A percentile compares a stretch with the other conserved stretches of the same genome.
These are phyloP conservation scores for Pygmarrhopalites habei DNA, from an alignment of 1,140 invertebrate genomes.

Conservation along the genomic window DNA sequence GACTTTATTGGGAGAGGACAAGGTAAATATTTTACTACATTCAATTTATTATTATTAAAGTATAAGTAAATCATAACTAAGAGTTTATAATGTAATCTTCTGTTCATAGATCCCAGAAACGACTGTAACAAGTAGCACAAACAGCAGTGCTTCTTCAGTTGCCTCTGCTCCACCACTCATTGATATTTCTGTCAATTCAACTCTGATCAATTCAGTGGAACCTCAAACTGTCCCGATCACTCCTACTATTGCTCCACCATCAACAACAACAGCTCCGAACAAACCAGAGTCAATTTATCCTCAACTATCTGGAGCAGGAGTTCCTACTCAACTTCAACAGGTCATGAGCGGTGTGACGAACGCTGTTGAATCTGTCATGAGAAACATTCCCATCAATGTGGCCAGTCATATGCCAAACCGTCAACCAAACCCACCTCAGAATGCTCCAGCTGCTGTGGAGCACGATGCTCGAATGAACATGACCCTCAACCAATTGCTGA, in stretches of 20 bases:
- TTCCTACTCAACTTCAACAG: constrained; percentile 25
- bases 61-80: too few relatives aligned
- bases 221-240: not conserved
- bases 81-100: not conserved
- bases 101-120: not conserved
- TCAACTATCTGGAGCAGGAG: too few relatives aligned
- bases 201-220: not conserved
- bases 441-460: not conserved
- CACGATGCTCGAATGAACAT: constrained; percentile 15
- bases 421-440: not conserved
- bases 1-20: constrained; percentile 28
- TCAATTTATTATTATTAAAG: not conserved
- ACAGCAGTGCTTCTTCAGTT: not conserved
- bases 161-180: not conserved
- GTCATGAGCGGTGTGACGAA: constrained; percentile 25
- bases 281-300: too few relatives aligned
- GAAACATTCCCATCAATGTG: constrained; percentile 20
- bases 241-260: not conserved
- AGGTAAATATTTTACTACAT: constrained; percentile 13
- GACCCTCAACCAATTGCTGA: constrained; percentile 32
- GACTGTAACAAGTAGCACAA: not conserved
- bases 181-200: not conserved
- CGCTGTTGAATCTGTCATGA: constrained; percentile 23
- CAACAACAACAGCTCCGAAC: not conserved
- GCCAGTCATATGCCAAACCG: not conserved